phyloP scores from a whole-genome alignment of 2,888 invertebrate genomes.

The Apodemia mormo region DNA sequence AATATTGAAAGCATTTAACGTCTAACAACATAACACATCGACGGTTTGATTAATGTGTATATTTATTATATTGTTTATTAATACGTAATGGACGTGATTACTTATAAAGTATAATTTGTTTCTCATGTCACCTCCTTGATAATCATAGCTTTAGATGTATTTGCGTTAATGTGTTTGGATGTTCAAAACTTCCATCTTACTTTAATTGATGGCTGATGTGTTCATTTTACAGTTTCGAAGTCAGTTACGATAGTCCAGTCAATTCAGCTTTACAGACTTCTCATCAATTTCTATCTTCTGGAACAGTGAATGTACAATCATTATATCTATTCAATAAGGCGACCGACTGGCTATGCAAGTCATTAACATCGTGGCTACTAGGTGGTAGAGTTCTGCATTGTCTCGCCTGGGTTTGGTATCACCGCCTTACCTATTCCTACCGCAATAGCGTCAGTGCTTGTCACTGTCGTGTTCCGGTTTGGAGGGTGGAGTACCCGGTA shows the following conservation, averaged over 20 bases:
- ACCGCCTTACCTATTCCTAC: too few species aligned
- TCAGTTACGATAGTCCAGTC: not conserved
- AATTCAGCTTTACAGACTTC: too few species aligned
- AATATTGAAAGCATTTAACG: conserved; percentile 32
- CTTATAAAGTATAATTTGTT: conserved; percentile 15
- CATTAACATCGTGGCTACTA: too few species aligned
- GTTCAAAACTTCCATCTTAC: not conserved
- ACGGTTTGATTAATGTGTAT: conserved; percentile 27
- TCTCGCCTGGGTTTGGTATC: too few species aligned
- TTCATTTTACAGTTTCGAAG: conserved; percentile 1
- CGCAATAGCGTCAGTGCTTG: too few species aligned
- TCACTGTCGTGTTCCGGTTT: too few species aligned
- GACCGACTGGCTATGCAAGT: too few species aligned
- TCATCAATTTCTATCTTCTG: too few species aligned
- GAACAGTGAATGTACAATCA: too few species aligned
- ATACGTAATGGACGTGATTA: conserved; percentile 20
- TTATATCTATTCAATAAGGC: too few species aligned
- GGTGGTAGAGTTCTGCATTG: too few species aligned
- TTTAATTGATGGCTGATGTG: not conserved
- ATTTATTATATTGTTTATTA: conserved; percentile 19
- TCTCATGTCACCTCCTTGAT: conserved; percentile 10
- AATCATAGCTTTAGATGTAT: conserved; percentile 5
- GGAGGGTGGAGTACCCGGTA: too few species aligned
- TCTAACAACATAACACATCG: conserved; percentile 32
- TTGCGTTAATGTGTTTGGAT: conserved; percentile 1